Percentiles rank a stretch among this genome's conserved stretches.
phyloP scores from a whole-genome alignment of 2,888 invertebrate genomes.

The Baccha elongata region DNA sequence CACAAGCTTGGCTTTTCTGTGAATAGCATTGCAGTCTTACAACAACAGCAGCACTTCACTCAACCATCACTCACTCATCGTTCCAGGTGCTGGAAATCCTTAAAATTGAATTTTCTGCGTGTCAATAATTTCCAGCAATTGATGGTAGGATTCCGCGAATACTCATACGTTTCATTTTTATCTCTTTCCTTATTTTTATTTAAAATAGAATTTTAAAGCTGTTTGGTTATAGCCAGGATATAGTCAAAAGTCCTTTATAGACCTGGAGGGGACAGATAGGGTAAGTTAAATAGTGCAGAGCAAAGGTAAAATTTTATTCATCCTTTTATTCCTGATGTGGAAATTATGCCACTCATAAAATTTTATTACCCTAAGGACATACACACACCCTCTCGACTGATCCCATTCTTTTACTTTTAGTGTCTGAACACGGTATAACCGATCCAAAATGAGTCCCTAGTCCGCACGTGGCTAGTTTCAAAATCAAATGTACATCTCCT shows the following conservation, averaged over 20 bases:
- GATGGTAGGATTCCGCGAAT: slow-evolving; percentile 49
- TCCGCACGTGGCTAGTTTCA: slow-evolving; percentile 29
- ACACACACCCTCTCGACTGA: neutral
- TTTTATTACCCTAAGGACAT: slow-evolving; percentile 54
- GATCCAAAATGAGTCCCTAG: neutral
- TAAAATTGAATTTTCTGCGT: slow-evolving; percentile 69
- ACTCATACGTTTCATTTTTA: slow-evolving; percentile 34
- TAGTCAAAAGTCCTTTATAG: slow-evolving; percentile 32
- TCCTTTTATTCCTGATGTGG: slow-evolving; percentile 42
- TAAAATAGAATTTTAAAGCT: neutral
- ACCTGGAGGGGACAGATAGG: neutral
- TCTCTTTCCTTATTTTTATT: slow-evolving; percentile 7
- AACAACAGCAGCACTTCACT: neutral
- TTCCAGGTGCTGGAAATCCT: slow-evolving; percentile 60
- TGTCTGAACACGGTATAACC: neutral
- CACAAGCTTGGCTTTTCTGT: slow-evolving; percentile 13
- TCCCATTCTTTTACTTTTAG: slow-evolving; percentile 9
- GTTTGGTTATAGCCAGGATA: slow-evolving; percentile 6
- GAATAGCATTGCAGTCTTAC: neutral
- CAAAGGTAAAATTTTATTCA: slow-evolving; percentile 39
- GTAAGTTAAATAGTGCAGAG: neutral
- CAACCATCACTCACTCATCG: slow-evolving; percentile 28
- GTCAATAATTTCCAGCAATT: slow-evolving; percentile 67
- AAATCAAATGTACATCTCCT: slow-evolving; percentile 1
- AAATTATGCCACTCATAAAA: slow-evolving; percentile 63